Evolutionary conservation across 1,140 invertebrate genomes (phyloP), one percentile per base, ranked within the genome.

Genomic region (Asobara japonica): DNA sequence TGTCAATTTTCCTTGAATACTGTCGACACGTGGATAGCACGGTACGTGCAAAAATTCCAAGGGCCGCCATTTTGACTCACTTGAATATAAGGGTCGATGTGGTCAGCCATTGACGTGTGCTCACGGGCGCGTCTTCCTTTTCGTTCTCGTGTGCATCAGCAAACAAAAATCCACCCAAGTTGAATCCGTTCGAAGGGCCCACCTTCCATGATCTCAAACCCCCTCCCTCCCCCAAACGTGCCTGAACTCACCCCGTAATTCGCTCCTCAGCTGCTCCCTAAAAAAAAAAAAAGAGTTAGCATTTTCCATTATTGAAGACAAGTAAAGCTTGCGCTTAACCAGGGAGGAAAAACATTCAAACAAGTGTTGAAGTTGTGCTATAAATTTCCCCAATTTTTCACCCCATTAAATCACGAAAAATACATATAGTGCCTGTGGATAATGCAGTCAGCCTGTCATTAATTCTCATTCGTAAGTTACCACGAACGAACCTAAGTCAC

Each of bases 51-150:
- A 82, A 69, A 75, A 79, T 64, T 41, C 83, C 75, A 77, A 85
- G 83, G 82, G 83, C 79, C 70, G 84, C 84, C 84, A 85, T 85
- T 82, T 85, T 85, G 82, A 80, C 62, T 30, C 25, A 80, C 75
- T 38, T 62, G 61, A 36, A 83, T 82, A 56, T 56, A 56, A 56
- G 51, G 51, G 51, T 56, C 51, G 51, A 25, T 56, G 51, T 56
- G 18, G 51, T 56, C 51, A 27, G 51, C 51, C 51, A 56, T 56
- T 56, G 51, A 56, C 13, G 51, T 56, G 51, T 83, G 83, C 79
- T 78, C 82, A 82, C 83, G 82, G 80, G 82, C 80, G 84, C 84
- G 84, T 84, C 83, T 82, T 80, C 77, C 79, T 80, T 80, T 73
- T 77, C 79, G 78, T 74, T 76, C 76, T 76, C 69, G 20, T 60